A percentile compares a stretch with the other conserved stretches of the same genome.
These are phyloP conservation scores for Eumacrocentrus americanus DNA, from an alignment of 2,888 invertebrate species.

Conservation along the genomic window DNA sequence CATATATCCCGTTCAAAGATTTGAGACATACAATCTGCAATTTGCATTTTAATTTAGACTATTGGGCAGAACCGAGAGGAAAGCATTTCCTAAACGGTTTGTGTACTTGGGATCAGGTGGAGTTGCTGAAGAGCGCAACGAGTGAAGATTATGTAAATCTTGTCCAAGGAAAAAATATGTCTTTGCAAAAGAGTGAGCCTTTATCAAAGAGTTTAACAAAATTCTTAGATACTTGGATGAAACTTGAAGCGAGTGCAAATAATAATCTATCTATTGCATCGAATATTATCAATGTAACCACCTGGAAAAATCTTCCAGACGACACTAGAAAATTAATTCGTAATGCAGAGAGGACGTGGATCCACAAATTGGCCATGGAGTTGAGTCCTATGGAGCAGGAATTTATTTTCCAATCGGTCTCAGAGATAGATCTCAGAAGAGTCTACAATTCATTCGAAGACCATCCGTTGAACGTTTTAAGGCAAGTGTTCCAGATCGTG, in stretches of 20 bases:
- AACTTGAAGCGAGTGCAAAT: slow-evolving; percentile 14
- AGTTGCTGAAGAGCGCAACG: slow-evolving; percentile 47
- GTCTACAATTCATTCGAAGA: not conserved
- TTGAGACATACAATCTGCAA: slow-evolving; percentile 43
- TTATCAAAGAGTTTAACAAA: slow-evolving; percentile 39
- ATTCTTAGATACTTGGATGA: slow-evolving; percentile 40
- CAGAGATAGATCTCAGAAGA: not conserved
- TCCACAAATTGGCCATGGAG: slow-evolving; percentile 30
- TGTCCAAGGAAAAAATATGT: slow-evolving; percentile 26
- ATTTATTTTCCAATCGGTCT: slow-evolving; percentile 1
- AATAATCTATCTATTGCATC: slow-evolving; percentile 40
- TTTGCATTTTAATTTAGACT: slow-evolving; percentile 39
- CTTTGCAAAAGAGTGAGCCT: slow-evolving; percentile 33
- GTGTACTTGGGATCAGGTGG: slow-evolving; percentile 51
- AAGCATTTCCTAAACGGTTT: slow-evolving; percentile 45
- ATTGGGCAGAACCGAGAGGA: slow-evolving; percentile 43
- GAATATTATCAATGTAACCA: slow-evolving; percentile 47
- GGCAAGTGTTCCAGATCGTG: slow-evolving; percentile 21
- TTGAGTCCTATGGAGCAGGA: not conserved
- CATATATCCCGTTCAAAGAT: slow-evolving; percentile 33
- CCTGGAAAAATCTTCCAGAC: slow-evolving; percentile 45
- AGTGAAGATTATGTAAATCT: slow-evolving; percentile 45
- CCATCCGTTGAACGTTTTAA: slow-evolving; percentile 14
- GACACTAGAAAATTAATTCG: slow-evolving; percentile 41
- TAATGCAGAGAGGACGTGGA: slow-evolving; percentile 43